Evolutionary conservation across 2,888 invertebrate genomes (phyloP).

Genomic region (Coleophora flavipennella): DNA sequence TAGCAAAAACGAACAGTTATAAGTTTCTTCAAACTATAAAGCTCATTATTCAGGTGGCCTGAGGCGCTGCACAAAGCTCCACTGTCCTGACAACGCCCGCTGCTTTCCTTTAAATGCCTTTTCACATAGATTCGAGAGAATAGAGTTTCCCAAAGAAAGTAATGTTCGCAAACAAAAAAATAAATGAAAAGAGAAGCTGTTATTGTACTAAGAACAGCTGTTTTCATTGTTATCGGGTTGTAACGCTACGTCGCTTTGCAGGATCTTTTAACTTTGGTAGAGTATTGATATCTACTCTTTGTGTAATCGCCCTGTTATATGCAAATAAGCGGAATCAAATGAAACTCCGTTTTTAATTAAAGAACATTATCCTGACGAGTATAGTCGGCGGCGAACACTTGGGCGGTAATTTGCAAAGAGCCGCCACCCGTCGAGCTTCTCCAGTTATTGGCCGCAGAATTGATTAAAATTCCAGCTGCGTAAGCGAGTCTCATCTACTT

Average conservation of each 20-base stretch:
- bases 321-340: constrained; percentile 28
- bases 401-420: constrained; percentile 54
- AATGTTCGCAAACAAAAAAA: constrained; percentile 9
- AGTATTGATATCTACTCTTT: constrained; percentile 15
- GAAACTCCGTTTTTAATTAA: constrained; percentile 35
- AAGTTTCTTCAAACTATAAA: constrained; percentile 38
- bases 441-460: constrained; percentile 60
- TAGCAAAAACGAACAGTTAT: constrained; percentile 33
- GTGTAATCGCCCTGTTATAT: constrained; percentile 29
- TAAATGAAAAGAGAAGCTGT: constrained; percentile 20
- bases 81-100: constrained; percentile 22
- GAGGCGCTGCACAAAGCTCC: constrained; percentile 25
- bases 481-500: constrained; percentile 47
- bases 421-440: constrained; percentile 28
- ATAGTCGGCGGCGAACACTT: constrained; percentile 39
- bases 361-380: constrained; percentile 40
- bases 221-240: constrained; percentile 8
- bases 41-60: constrained; percentile 35
- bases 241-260: too few species aligned
- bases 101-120: constrained; percentile 22
- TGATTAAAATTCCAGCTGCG: constrained; percentile 65
- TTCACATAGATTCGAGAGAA: constrained; percentile 16
- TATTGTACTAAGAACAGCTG: constrained; percentile 23
- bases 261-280: neutral
- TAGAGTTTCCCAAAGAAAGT: constrained; percentile 11